Conservation (phyloP, 2,797 vertebrate species). For the Halcyon smyrnensis region DNA sequence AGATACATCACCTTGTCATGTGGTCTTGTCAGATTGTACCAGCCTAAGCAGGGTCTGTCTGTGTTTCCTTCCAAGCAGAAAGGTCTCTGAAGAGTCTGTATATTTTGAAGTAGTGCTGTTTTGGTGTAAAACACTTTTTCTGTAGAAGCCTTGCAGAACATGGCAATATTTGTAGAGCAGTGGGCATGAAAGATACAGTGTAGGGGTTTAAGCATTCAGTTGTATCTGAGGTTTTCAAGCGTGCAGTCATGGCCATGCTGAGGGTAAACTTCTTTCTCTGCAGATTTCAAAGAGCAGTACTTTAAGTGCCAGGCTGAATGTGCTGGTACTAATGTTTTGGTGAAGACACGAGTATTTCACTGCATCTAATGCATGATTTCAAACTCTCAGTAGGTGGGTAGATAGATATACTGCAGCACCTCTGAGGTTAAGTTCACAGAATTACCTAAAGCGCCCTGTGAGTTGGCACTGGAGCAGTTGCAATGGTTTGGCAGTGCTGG, state of each 20-base stretch:
- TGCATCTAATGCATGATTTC: not conserved
- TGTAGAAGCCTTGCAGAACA: not conserved
- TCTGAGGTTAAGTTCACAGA: not conserved
- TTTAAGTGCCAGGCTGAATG: not conserved
- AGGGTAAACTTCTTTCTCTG: not conserved
- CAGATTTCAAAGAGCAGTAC: not conserved
- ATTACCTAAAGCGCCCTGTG: not conserved
- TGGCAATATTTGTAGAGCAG: not conserved
- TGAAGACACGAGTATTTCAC: not conserved
- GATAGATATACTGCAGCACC: not conserved
- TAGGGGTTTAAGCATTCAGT: not conserved
- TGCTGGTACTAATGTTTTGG: not conserved
- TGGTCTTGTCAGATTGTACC: constrained; percentile 17
- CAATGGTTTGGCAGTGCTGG: not conserved
- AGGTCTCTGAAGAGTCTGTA: not conserved
- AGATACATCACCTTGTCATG: not conserved
- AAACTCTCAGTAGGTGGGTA: not conserved
- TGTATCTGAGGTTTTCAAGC: not conserved
- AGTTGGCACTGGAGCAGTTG: not conserved
- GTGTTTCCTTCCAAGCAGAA: not conserved
- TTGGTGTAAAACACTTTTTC: not conserved
- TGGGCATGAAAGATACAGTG: not conserved
- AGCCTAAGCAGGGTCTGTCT: constrained; percentile 4
- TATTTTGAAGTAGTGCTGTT: not conserved
- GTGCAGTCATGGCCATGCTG: not conserved